A percentile compares a stretch with the other conserved stretches of the same genome.
These are phyloP conservation scores for Temnothorax rugatulus DNA, from an alignment of 2,888 invertebrate genomes.

Conservation along the genomic window DNA sequence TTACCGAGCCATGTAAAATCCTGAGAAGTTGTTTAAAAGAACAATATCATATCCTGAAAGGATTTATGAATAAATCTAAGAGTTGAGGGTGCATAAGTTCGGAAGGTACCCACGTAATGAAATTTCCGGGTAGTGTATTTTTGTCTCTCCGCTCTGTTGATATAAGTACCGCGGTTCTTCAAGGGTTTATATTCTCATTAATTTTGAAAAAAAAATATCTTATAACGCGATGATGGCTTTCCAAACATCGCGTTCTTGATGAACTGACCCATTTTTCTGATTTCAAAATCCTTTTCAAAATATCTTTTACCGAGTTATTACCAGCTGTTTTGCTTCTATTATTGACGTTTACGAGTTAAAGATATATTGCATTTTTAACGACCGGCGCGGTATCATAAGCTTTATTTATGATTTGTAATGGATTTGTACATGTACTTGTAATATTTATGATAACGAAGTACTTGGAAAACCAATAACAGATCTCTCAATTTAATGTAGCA, in stretches of 20 bases:
- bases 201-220: slow-evolving; percentile 15
- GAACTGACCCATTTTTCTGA: neutral
- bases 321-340: neutral
- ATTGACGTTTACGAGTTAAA: neutral
- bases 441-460: neutral
- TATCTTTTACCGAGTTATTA: slow-evolving; percentile 5
- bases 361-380: slow-evolving; percentile 23
- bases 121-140: slow-evolving; percentile 9
- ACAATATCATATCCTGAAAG: neutral
- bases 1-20: neutral
- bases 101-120: neutral
- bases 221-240: neutral
- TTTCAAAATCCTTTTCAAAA: neutral
- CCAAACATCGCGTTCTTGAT: neutral
- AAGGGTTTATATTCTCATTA: neutral
- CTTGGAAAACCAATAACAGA: neutral
- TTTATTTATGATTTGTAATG: slow-evolving; percentile 31
- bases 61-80: neutral
- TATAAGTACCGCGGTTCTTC: neutral
- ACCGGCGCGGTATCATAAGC: neutral
- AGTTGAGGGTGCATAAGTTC: neutral
- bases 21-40: neutral
- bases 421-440: neutral
- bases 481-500: neutral
- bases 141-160: neutral